These are phyloP conservation scores for Alloplasta piceator DNA, from an alignment of 2,888 invertebrate species.

Conservation along the genomic window DNA sequence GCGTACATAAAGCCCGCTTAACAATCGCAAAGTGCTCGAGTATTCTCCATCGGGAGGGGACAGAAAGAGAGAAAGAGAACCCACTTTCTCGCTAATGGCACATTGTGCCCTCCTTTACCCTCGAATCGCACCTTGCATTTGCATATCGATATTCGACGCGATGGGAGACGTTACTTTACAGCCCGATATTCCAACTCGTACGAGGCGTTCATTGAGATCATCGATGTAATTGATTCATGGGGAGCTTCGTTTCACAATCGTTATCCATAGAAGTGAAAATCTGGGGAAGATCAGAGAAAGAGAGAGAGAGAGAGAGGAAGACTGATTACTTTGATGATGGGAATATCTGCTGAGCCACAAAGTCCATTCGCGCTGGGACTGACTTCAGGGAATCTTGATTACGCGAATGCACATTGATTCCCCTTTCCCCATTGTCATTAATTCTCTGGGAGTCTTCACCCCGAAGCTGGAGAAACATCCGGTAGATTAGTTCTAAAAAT, in stretches of 20 bases:
- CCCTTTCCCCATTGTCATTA: too few relatives aligned
- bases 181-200: background rate
- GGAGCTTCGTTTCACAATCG: constrained; percentile 2
- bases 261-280: background rate
- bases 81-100: constrained; percentile 41
- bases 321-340: background rate
- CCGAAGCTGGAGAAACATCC: too few relatives aligned
- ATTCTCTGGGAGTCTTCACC: too few relatives aligned
- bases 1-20: constrained; percentile 16
- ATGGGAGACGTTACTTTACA: background rate
- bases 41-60: background rate
- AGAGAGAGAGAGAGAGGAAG: constrained; percentile 12
- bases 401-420: too few relatives aligned
- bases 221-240: constrained; percentile 36
- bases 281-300: background rate
- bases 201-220: constrained; percentile 33
- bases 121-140: constrained; percentile 29
- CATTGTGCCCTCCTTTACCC: constrained; percentile 17
- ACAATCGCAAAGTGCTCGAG: constrained; percentile 34
- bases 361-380: too few relatives aligned
- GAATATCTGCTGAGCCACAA: background rate
- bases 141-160: constrained; percentile 48
- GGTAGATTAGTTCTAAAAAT: too few relatives aligned
- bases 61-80: background rate
- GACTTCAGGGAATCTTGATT: too few relatives aligned